phyloP scores from a whole-genome alignment of 2,797 vertebrate genomes.

The Ctenochaetus hawaiiensis region DNA sequence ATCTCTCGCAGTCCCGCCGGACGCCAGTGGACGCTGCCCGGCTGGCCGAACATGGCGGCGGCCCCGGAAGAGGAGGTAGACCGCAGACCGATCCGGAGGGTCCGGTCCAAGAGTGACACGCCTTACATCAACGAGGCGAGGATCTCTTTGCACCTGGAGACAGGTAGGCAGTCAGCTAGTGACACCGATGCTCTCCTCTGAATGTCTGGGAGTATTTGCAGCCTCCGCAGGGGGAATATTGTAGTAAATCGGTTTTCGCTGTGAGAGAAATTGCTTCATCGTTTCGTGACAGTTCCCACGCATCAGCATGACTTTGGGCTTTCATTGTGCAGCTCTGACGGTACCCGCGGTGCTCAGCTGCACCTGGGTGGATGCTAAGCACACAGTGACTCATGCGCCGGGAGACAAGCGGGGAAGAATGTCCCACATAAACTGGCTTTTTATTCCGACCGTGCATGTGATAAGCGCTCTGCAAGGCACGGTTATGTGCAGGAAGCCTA shows the following conservation, averaged over 20 bases:
- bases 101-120: constrained; percentile 97
- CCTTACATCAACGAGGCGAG: constrained; percentile 95
- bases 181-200: constrained; percentile 9
- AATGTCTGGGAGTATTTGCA: constrained; percentile 33
- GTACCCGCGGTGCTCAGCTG: constrained; percentile 52
- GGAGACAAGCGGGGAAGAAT: constrained; percentile 8
- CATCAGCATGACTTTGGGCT: constrained; percentile 63
- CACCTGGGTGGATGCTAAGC: constrained; percentile 34
- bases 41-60: constrained; percentile 91
- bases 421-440: neutral
- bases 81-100: constrained; percentile 95
- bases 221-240: constrained; percentile 6
- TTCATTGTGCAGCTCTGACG: constrained; percentile 62
- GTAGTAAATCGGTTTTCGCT: neutral
- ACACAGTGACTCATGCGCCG: constrained; percentile 56
- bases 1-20: constrained; percentile 87
- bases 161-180: constrained; percentile 86
- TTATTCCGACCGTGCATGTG: constrained; percentile 18
- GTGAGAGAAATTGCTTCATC: constrained; percentile 7
- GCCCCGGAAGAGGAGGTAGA: constrained; percentile 92
- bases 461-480: neutral
- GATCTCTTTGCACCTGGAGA: constrained; percentile 93
- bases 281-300: constrained; percentile 31
- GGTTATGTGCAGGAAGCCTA: neutral
- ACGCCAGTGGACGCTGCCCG: constrained; percentile 89